Base-by-base conservation (phyloP, 2,888 invertebrate genomes). In the Lepidocyrtinus sp. region DNA sequence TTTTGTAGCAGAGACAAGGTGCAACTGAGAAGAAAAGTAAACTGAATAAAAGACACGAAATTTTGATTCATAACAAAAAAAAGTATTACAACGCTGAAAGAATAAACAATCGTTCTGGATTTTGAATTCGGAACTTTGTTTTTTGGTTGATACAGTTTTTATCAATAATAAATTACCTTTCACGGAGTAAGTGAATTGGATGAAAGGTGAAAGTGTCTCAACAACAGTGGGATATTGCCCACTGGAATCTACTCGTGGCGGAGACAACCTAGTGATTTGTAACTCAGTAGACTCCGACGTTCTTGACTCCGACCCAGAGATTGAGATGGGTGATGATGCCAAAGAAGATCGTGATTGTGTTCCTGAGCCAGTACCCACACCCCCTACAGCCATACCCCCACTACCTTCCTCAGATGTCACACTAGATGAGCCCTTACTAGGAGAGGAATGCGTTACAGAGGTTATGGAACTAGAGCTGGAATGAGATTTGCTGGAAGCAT, bases 261-360 rank as follows among this genome's bases (percentile, higher is more conserved):
- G 86, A 80, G 83, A 84, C 77, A 86, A 82, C 76, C 86, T 63
- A 59, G 86, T 85, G 79, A 86, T 83, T 81, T 84, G 85, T 63
- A 86, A 81, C 79, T 86, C 86, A 55, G 86, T 86, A 27, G 86
- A 86, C 70, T 86, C 86, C 68, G 86, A 86, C n/a, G 83, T 85
- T 62, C 85, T 83, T 45, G 84, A 84, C 76, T 85, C 86, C 82
- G 84, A 84, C 26, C 83, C 85, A 72, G 86, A 86, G 77, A 86
- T 84, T 50, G 86, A 86, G 73, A 86, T 83, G 65, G 86, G 86
- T 59, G 86, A 86, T 17, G 85, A 85, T 65, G 85, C 84, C 63
- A 84, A 76, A 25, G 85, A 85, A 45, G 86, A 86, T 63, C 86
- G 82, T 36, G 85, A 85, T 62, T 83, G 83, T 70, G 82, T 80